Conservation (phyloP, 2,797 vertebrate species). For the Phylloscopus collybita region DNA sequence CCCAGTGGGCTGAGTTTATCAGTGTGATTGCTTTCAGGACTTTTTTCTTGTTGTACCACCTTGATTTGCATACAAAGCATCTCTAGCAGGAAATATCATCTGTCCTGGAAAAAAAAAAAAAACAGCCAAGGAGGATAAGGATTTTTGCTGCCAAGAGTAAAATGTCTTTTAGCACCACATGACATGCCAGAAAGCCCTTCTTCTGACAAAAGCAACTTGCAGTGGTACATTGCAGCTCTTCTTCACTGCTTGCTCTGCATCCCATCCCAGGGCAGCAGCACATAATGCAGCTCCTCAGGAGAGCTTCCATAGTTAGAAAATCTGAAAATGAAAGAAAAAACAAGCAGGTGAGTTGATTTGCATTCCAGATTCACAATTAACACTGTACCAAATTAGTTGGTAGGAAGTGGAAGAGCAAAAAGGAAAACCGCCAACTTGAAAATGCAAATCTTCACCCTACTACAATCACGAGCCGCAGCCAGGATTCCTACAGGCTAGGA, state of each 20-base stretch:
- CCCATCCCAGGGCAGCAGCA: neutral
- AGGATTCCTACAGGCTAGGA: neutral
- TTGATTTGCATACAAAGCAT: constrained; percentile 41
- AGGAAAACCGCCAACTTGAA: constrained; percentile 51
- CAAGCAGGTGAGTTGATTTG: constrained; percentile 66
- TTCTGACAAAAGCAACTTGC: neutral
- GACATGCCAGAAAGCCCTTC: neutral
- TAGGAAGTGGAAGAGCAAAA: constrained; percentile 51
- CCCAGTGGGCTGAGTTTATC: neutral
- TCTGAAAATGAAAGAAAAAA: constrained; percentile 65
- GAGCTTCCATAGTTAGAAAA: constrained; percentile 46
- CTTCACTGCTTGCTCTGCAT: neutral
- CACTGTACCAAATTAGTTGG: neutral
- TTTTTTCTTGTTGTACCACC: neutral
- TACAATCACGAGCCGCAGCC: constrained; percentile 15
- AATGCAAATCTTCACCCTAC: constrained; percentile 61
- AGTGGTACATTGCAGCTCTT: neutral
- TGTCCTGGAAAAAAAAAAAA: neutral
- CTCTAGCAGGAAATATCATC: constrained; percentile 24
- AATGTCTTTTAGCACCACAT: neutral
- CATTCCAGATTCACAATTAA: constrained; percentile 59
- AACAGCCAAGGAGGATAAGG: neutral
- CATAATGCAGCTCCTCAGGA: neutral
- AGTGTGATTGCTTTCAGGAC: neutral
- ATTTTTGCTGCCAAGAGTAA: neutral